phyloP scores from a whole-genome alignment of 2,888 invertebrate species.

The Melitaea athalia region DNA sequence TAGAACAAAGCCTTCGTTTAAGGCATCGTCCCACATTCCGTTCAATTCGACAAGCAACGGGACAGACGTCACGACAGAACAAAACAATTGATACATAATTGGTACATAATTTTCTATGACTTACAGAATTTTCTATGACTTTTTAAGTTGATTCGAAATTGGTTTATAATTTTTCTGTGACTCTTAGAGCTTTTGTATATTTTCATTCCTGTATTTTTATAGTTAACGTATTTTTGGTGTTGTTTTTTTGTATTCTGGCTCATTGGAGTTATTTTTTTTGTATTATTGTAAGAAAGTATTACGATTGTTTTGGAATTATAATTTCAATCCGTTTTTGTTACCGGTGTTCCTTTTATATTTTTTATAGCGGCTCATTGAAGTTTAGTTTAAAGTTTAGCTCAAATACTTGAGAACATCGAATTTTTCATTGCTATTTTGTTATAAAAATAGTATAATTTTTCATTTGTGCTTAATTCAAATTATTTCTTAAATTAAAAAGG shows the following conservation, averaged over 20 bases:
- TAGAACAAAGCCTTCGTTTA: slow-evolving; percentile 37
- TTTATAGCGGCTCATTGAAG: not conserved
- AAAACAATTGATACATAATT: slow-evolving; percentile 28
- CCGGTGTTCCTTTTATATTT: not conserved
- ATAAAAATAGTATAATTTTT: no score
- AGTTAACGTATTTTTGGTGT: not conserved
- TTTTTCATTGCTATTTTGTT: no score
- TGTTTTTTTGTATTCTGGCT: not conserved
- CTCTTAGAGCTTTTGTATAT: not conserved
- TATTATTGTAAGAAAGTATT: no score
- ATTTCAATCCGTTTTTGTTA: no score
- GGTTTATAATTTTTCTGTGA: slow-evolving; percentile 2
- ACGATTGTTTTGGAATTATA: no score
- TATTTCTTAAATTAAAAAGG: no score
- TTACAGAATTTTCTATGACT: not conserved
- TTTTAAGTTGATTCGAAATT: slow-evolving; percentile 17
- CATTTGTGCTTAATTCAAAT: no score
- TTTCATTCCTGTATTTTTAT: not conserved
- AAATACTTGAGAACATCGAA: no score
- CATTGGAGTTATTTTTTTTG: not conserved
- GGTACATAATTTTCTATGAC: slow-evolving; percentile 6
- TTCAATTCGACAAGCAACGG: slow-evolving; percentile 37
- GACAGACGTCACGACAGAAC: slow-evolving; percentile 28
- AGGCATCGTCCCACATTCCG: slow-evolving; percentile 39
- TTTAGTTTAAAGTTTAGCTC: no score